phyloP scores from a whole-genome alignment of 2,888 invertebrate species.

The Epistrophe grossulariae region DNA sequence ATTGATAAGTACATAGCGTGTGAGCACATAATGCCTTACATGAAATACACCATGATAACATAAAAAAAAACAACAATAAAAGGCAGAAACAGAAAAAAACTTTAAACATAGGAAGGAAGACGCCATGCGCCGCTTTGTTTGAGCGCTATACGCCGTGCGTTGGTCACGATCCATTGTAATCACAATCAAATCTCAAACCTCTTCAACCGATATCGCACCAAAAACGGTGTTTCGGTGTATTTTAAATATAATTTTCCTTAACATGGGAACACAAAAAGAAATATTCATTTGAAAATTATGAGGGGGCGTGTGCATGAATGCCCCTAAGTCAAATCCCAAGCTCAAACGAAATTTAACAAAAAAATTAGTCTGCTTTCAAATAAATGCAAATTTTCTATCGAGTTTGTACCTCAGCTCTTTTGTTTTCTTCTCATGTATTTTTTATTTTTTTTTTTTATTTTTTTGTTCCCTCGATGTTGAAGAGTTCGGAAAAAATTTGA shows the following conservation, averaged over 20 bases:
- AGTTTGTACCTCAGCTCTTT: constrained; percentile 67
- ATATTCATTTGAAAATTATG: constrained; percentile 38
- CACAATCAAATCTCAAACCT: not conserved
- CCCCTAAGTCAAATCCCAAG: constrained; percentile 42
- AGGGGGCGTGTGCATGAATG: constrained; percentile 62
- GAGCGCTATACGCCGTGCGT: no score
- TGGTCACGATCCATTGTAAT: not conserved
- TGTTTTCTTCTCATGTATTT: constrained; percentile 40
- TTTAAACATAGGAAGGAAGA: not conserved
- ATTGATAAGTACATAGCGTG: constrained; percentile 57
- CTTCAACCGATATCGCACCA: constrained; percentile 54
- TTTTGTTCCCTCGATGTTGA: not conserved
- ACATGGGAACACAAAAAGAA: constrained; percentile 4
- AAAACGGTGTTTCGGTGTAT: constrained; percentile 17
- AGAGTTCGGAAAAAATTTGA: constrained; percentile 54
- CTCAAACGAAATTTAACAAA: constrained; percentile 4
- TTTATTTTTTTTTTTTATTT: not conserved
- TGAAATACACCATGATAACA: not conserved
- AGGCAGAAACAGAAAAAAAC: not conserved
- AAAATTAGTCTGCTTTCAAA: constrained; percentile 60
- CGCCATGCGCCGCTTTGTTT: constrained; percentile 17
- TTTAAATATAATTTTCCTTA: constrained; percentile 15
- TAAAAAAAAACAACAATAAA: not conserved
- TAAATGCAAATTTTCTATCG: constrained; percentile 71
- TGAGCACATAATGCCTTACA: constrained; percentile 14